Evolutionary conservation across 2,888 invertebrate species (phyloP), one percentile per base, ranked within the genome.

Genomic region (Drosophila leonis): DNA sequence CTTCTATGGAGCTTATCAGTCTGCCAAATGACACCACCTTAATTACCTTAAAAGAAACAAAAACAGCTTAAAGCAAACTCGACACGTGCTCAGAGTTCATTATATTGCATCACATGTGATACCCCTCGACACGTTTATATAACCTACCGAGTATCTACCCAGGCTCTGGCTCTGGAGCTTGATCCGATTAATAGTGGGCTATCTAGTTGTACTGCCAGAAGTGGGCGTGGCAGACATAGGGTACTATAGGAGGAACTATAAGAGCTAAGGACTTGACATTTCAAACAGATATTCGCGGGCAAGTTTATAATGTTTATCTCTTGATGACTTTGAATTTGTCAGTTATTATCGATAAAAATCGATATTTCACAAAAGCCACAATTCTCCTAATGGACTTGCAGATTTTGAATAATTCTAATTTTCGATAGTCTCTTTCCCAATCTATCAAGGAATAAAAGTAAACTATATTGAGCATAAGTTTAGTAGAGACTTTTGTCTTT

Each of bases 11-110:
- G 33, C 73, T 77, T 77, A 79, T 77, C 77, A 20, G 51, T 6
- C 35, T n/a, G 13, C 60, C 39, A 70, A 75, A 55, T 79, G 70
- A 77, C 71, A 35, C 27, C 56, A 12, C 44, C 74, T 64, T 75
- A 75, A 75, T 75, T 67, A 78, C 75, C 56, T 35, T 10, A 1
- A 4, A n/a, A 48, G 5, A 27, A 27, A 52, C 51, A 24, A 9
- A 3, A 42, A 44, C 44, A 27, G 6, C n/a, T 24, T 37, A 7
- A 20, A 20, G 24, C 37, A n/a, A 31, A 24, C n/a, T n/a, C 24
- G 42, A 52, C 75, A 61, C 78, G 63, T 78, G 68, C 64, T 15
- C 24, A 20, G 20, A 48, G 15, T 10, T 46, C 46, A 51, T 31
- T 35, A 8, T 27, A 52, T 62, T 48, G 24, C 52, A 61, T 46